A percentile compares a stretch with the other conserved stretches of the same genome.
phyloP scores from a whole-genome alignment of 2,797 vertebrate genomes.

The Lutjanus argentimaculatus region DNA sequence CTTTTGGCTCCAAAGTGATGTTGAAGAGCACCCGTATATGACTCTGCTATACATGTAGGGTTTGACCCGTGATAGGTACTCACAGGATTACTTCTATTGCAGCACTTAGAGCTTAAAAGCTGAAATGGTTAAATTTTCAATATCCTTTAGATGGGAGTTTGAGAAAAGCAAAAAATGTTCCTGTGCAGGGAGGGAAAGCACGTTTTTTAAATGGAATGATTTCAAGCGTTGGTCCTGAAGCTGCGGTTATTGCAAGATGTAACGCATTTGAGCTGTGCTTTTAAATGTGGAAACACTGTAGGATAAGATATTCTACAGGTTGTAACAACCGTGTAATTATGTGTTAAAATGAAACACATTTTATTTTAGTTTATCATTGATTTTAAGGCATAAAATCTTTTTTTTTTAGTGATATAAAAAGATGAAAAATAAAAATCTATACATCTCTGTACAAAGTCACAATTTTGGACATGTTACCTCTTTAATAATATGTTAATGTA shows the following conservation, averaged over 20 bases:
- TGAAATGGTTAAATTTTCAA: constrained; percentile 72
- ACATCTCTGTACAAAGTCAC: constrained; percentile 9
- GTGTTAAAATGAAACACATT: constrained; percentile 14
- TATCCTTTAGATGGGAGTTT: constrained; percentile 58
- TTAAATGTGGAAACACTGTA: constrained; percentile 19
- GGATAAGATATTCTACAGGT: constrained; percentile 8
- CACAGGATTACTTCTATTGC: constrained; percentile 59
- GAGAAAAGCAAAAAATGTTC: constrained; percentile 46
- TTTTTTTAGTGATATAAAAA: constrained; percentile 17
- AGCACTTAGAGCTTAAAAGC: constrained; percentile 73
- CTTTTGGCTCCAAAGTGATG: constrained; percentile 85
- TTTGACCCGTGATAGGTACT: constrained; percentile 74
- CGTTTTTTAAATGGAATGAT: constrained; percentile 49
- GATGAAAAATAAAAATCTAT: neutral
- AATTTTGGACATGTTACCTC: constrained; percentile 18
- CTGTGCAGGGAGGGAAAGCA: neutral
- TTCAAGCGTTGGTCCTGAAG: constrained; percentile 56
- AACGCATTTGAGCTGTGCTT: constrained; percentile 25
- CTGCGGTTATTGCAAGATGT: constrained; percentile 32
- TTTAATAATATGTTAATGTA: constrained; percentile 49
- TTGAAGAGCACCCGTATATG: constrained; percentile 81
- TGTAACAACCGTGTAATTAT: constrained; percentile 29
- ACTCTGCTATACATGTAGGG: constrained; percentile 75
- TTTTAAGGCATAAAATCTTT: neutral
- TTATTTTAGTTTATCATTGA: neutral